Base-by-base conservation (phyloP, 2,113 vertebrate genomes). In the Lipophrys pholis region DNA sequence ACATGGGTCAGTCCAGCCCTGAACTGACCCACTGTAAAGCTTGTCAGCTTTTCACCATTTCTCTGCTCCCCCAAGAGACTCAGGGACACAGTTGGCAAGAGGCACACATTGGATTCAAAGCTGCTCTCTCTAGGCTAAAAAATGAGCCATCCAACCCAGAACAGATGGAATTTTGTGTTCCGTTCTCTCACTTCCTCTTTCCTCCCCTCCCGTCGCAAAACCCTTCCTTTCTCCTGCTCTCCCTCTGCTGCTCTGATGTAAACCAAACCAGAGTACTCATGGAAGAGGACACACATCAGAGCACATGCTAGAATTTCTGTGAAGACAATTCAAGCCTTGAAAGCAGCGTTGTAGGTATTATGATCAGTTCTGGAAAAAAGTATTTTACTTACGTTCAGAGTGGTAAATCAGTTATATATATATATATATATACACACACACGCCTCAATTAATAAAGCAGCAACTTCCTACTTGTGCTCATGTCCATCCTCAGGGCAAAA, bases 151-250 rank as follows among this genome's bases (percentile, higher is more conserved):
- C 87, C 91, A 90, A 92, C 84, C 76, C 80, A 90, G 87, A 90
- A 87, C 93, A 94, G 93, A 94, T 94, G 92, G 94, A 93, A 92
- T 91, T 92, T 75, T 90, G 81, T 86, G 88, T 90, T 81, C 74
- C 87, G 77, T 82, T 76, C 83, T 77, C 74, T 85, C 41, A 30
- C 83, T 78, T 83, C 63, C 76, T 74, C 76, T 68, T 65, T 64
- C 55, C 73, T 83, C 64, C 58, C 81, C 73, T 79, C 54, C 73
- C 52, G 41, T 79, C 63, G 69, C 61, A 46, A 70, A 45, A 41
- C 78, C 62, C 74, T 45, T 69, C 67, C 70, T 74, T 41, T 81
- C 57, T 76, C 58, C 55, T 50, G 21, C 63, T 51, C 54, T 74
- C 70, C 49, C 65, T 83, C 67, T 72, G 78, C 68, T 70, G 74